Percentiles rank a stretch among this genome's conserved stretches.
phyloP scores from a whole-genome alignment of 1,140 invertebrate genomes.

The Rhagoletis zephyria region DNA sequence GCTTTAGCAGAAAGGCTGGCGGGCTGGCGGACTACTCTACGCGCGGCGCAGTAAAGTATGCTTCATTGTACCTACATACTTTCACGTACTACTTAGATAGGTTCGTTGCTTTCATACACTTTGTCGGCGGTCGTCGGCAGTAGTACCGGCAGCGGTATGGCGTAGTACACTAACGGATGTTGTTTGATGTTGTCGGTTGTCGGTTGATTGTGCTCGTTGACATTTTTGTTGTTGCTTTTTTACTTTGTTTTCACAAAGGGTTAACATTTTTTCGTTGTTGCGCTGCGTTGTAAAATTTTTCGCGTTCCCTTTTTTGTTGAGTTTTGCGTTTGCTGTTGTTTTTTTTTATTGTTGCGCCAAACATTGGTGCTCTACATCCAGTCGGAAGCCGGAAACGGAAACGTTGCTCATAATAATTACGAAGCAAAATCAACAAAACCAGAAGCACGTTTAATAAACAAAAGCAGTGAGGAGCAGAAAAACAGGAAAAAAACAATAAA shows the following conservation, averaged over 20 bases:
- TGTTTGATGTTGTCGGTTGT: constrained; percentile 16
- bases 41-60: neutral
- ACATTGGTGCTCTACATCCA: neutral
- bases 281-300: neutral
- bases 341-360: neutral
- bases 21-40: neutral
- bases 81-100: no score
- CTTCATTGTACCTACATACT: neutral
- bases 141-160: neutral
- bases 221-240: constrained; percentile 4
- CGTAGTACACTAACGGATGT: neutral
- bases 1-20: neutral
- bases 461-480: neutral
- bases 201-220: constrained; percentile 14
- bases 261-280: neutral
- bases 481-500: neutral
- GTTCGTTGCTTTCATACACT: neutral
- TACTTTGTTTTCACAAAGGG: constrained; percentile 13
- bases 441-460: neutral
- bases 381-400: constrained; percentile 22
- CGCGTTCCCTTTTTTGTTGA: neutral
- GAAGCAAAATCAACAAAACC: constrained; percentile 29
- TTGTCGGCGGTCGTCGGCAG: constrained; percentile 17
- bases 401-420: constrained; percentile 46
- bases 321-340: neutral